These are phyloP conservation scores for Cephalotes varians DNA, from an alignment of 2,888 invertebrate species.

Conservation along the genomic window DNA sequence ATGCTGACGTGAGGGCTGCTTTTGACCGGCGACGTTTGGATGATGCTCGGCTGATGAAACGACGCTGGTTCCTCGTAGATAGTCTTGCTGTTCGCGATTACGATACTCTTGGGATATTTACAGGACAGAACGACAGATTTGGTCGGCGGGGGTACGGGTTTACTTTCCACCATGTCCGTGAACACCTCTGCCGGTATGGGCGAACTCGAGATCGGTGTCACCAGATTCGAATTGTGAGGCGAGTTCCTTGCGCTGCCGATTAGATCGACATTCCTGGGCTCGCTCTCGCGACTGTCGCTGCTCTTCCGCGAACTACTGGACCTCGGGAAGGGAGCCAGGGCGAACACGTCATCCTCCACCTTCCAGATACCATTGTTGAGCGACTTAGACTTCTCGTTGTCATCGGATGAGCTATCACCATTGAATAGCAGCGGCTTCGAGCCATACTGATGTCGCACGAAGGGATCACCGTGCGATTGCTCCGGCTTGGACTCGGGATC, in stretches of 20 bases:
- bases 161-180: conserved; percentile 72
- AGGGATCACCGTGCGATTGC: conserved; percentile 87
- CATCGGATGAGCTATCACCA: conserved; percentile 85
- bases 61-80: conserved; percentile 23
- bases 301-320: conserved; percentile 77
- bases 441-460: conserved; percentile 91
- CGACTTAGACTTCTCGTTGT: conserved; percentile 65
- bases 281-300: conserved; percentile 71
- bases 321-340: conserved; percentile 89
- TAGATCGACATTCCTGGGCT: conserved; percentile 52
- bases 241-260: conserved; percentile 61
- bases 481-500: conserved; percentile 87
- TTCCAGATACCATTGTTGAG: conserved; percentile 76
- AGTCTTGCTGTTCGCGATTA: background rate
- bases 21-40: conserved; percentile 44
- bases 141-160: background rate
- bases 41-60: conserved; percentile 18
- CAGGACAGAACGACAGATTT: conserved; percentile 17
- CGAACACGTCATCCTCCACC: conserved; percentile 88
- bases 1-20: conserved; percentile 15
- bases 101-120: conserved; percentile 29
- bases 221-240: conserved; percentile 69
- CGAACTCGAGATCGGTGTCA: conserved; percentile 72
- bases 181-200: conserved; percentile 74
- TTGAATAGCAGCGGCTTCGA: conserved; percentile 90